Percentiles rank a stretch among this genome's conserved stretches.
Conservation (phyloP, 1,140 invertebrate species). For the Atopsyche davidsoni region DNA sequence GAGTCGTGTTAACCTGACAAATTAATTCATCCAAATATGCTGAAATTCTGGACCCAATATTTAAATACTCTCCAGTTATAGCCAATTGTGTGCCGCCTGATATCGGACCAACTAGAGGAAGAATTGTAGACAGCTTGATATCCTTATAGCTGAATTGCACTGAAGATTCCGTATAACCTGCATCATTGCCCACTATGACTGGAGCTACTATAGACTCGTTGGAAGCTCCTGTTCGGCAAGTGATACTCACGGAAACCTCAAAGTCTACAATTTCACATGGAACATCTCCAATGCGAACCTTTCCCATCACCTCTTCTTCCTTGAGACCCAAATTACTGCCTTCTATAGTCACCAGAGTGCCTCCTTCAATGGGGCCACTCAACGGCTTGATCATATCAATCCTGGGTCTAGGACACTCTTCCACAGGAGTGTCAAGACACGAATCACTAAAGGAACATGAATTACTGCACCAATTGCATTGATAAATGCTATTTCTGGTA, state of each 20-base stretch:
- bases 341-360: constrained; percentile 91
- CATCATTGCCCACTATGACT: constrained; percentile 83
- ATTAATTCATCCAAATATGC: constrained; percentile 84
- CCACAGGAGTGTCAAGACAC: constrained; percentile 64
- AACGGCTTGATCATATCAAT: constrained; percentile 93
- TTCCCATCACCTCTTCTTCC: constrained; percentile 82
- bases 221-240: constrained; percentile 79
- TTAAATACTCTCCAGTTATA: constrained; percentile 84
- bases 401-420: constrained; percentile 83
- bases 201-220: constrained; percentile 67
- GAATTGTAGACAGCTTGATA: constrained; percentile 71
- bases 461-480: constrained; percentile 88
- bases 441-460: constrained; percentile 79
- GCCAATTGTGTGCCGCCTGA: constrained; percentile 91
- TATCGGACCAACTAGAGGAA: constrained; percentile 81
- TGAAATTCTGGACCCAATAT: constrained; percentile 85
- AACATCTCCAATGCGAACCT: constrained; percentile 86
- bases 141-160: constrained; percentile 88
- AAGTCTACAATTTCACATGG: constrained; percentile 84
- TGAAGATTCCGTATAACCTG: constrained; percentile 80
- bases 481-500: constrained; percentile 78
- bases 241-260: constrained; percentile 85
- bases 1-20: constrained; percentile 81
- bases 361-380: constrained; percentile 92
- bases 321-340: constrained; percentile 92